Conservation (phyloP, 2,113 vertebrate species). For the Madoqua kirkii region DNA sequence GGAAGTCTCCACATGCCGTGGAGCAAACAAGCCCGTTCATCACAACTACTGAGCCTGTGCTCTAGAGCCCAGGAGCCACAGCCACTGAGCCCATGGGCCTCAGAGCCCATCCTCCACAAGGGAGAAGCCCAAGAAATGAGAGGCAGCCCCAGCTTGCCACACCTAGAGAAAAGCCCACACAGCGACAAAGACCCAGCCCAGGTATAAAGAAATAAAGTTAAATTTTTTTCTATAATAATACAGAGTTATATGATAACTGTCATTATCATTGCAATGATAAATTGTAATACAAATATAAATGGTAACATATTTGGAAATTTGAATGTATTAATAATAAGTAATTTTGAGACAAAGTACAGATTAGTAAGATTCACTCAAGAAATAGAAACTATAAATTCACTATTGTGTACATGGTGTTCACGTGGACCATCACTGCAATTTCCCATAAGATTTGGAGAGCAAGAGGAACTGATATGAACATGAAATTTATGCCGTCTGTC, state of each 20-base stretch:
- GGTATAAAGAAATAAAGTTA: neutral
- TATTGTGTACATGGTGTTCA: neutral
- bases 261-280: neutral
- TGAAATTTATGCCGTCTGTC: neutral
- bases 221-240: neutral
- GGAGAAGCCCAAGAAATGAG: neutral
- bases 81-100: neutral
- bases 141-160: neutral
- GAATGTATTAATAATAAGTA: neutral
- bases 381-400: neutral
- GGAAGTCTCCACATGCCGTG: neutral
- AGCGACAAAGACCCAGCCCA: neutral
- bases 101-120: neutral
- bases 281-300: neutral
- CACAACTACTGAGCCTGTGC: neutral
- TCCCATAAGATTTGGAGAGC: neutral
- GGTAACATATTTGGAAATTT: neutral
- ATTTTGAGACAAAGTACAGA: neutral
- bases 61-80: neutral
- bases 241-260: neutral
- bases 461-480: neutral
- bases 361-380: neutral
- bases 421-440: neutral
- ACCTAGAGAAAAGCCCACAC: neutral
- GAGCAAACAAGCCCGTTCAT: neutral